Evolutionary conservation across 1,140 invertebrate species (phyloP).

Genomic region (Drosophila pallidifrons): DNA sequence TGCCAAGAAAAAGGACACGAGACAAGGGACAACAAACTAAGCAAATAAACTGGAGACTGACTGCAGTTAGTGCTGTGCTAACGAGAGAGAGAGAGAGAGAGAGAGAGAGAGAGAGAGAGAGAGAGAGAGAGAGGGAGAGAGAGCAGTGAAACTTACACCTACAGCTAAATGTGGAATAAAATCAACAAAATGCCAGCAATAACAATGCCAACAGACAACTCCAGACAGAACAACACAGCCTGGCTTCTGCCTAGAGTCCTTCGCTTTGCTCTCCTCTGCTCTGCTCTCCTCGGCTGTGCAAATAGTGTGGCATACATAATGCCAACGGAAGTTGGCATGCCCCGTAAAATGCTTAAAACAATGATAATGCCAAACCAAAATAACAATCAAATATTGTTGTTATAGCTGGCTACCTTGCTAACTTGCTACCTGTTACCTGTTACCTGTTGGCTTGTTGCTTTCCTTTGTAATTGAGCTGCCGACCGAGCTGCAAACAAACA

Average conservation of each 20-base stretch:
- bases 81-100: constrained; percentile 11
- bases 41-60: constrained; percentile 52
- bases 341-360: constrained; percentile 48
- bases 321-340: constrained; percentile 11
- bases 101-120: no score
- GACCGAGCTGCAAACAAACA: constrained; percentile 33
- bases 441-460: constrained; percentile 9
- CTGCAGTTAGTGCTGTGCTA: constrained; percentile 30
- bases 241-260: neutral
- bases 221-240: neutral
- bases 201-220: constrained; percentile 26
- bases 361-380: constrained; percentile 59
- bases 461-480: constrained; percentile 32
- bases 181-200: constrained; percentile 41
- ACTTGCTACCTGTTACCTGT: constrained; percentile 35
- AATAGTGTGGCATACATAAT: constrained; percentile 51
- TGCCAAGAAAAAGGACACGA: constrained; percentile 9
- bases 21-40: constrained; percentile 34
- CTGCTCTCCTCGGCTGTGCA: constrained; percentile 28
- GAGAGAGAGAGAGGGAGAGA: constrained; percentile 10
- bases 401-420: neutral
- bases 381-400: constrained; percentile 48
- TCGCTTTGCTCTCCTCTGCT: no score
- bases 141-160: constrained; percentile 47
- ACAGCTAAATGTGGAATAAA: constrained; percentile 41